Evolutionary conservation across 2,113 vertebrate species (phyloP).

Genomic region (Microtus pennsylvanicus): DNA sequence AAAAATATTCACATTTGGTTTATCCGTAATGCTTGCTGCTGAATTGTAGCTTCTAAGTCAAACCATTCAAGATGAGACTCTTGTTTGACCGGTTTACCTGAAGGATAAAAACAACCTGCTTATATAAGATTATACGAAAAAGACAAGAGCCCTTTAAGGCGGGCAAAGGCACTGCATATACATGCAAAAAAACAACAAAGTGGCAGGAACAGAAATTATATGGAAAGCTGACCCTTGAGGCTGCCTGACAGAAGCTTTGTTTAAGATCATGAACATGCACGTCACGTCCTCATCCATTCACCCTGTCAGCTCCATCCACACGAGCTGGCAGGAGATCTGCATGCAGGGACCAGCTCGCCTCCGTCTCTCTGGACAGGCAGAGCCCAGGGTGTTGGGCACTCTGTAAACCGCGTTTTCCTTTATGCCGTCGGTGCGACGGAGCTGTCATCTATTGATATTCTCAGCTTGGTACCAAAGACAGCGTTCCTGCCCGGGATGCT

Average conservation of each 20-base stretch:
- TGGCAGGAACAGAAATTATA: conserved; percentile 38
- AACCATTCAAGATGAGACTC: conserved; percentile 51
- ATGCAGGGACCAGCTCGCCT: conserved; percentile 13
- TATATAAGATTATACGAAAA: background rate
- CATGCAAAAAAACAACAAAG: conserved; percentile 41
- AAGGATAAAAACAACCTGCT: conserved; percentile 36
- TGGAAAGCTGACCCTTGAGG: conserved; percentile 62
- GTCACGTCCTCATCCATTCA: conserved; percentile 61
- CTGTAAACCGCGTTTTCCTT: conserved; percentile 47
- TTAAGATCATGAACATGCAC: conserved; percentile 73
- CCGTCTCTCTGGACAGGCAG: conserved; percentile 43
- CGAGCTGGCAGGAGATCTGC: background rate
- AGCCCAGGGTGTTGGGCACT: background rate
- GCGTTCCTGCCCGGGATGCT: background rate
- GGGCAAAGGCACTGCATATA: background rate
- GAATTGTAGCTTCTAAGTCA: conserved; percentile 21
- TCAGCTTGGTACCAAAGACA: background rate
- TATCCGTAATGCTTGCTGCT: background rate
- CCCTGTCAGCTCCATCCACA: conserved; percentile 33
- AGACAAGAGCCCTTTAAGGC: conserved; percentile 37
- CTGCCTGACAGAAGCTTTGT: conserved; percentile 70
- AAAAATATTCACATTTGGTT: conserved; percentile 40
- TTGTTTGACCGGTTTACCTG: conserved; percentile 50
- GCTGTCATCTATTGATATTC: conserved; percentile 9
- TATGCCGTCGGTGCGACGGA: background rate